Percentiles rank a stretch among this genome's conserved stretches.
phyloP scores from a whole-genome alignment of 2,113 vertebrate species.

The Chaetura pelagica region DNA sequence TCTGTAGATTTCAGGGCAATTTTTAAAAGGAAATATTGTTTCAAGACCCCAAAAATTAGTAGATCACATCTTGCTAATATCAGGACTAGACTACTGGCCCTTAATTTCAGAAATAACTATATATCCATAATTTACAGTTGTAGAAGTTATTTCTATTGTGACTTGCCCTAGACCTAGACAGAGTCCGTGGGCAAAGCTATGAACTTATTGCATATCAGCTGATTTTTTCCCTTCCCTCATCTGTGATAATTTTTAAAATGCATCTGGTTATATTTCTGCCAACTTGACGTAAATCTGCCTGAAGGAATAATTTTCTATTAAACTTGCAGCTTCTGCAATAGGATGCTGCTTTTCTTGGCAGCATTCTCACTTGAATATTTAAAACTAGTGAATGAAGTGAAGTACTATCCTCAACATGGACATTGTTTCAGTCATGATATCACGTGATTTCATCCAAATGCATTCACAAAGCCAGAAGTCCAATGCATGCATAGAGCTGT shows the following conservation, averaged over 20 bases:
- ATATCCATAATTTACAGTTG: neutral
- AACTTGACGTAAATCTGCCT: neutral
- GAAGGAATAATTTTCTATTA: neutral
- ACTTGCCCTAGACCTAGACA: neutral
- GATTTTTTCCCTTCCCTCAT: rapidly evolving
- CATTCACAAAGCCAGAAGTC: neutral
- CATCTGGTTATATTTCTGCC: neutral
- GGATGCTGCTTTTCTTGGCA: neutral
- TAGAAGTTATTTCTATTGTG: neutral
- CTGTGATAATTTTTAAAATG: neutral
- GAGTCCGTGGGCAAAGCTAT: neutral
- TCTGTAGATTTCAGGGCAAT: neutral
- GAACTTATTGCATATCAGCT: neutral
- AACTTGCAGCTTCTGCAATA: rapidly evolving
- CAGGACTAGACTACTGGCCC: neutral
- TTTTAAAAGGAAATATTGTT: neutral
- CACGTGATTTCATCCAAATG: rapidly evolving
- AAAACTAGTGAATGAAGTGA: neutral
- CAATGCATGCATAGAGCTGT: neutral
- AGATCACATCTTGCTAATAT: neutral
- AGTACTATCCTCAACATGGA: neutral
- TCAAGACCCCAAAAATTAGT: neutral
- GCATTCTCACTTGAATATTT: neutral
- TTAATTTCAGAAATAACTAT: neutral
- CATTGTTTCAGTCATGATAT: neutral